Percentiles rank a stretch among this genome's conserved stretches.
Evolutionary conservation across 2,113 vertebrate species (phyloP).

Genomic region (Hucho hucho): DNA sequence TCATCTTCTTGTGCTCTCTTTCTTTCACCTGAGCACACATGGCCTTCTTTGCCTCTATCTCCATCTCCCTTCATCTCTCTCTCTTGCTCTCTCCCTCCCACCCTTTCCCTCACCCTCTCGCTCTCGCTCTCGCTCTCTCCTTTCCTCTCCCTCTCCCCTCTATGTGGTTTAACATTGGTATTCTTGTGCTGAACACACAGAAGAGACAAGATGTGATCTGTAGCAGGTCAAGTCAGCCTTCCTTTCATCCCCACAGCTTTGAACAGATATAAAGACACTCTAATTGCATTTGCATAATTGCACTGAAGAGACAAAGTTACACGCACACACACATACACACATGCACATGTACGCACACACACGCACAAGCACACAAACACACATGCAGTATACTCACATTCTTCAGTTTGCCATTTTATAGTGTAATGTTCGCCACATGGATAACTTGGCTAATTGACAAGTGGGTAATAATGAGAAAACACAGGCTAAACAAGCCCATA

Average conservation of each 20-base stretch:
- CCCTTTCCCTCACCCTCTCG: background rate
- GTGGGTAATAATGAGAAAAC: background rate
- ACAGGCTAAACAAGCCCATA: background rate
- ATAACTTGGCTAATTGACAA: slow-evolving; percentile 5
- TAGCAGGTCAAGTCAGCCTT: slow-evolving; percentile 63
- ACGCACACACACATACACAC: slow-evolving; percentile 15
- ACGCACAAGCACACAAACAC: background rate
- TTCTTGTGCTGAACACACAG: slow-evolving; percentile 58
- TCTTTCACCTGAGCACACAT: background rate
- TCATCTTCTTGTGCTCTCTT: background rate
- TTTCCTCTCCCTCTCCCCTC: slow-evolving; percentile 14
- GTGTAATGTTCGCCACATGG: no score
- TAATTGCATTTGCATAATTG: slow-evolving; percentile 74
- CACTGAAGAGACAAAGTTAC: slow-evolving; percentile 5
- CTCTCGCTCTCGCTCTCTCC: slow-evolving; percentile 20
- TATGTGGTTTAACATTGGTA: slow-evolving; percentile 64
- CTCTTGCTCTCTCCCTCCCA: background rate
- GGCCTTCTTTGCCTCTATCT: background rate
- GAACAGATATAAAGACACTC: slow-evolving; percentile 66
- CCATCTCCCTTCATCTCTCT: background rate
- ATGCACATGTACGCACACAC: background rate
- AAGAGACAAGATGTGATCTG: slow-evolving; percentile 48
- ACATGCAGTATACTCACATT: background rate
- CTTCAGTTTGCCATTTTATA: no score
- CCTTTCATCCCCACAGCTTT: slow-evolving; percentile 64